Base-by-base conservation (phyloP, 2,113 vertebrate genomes). In the Podiceps cristatus region DNA sequence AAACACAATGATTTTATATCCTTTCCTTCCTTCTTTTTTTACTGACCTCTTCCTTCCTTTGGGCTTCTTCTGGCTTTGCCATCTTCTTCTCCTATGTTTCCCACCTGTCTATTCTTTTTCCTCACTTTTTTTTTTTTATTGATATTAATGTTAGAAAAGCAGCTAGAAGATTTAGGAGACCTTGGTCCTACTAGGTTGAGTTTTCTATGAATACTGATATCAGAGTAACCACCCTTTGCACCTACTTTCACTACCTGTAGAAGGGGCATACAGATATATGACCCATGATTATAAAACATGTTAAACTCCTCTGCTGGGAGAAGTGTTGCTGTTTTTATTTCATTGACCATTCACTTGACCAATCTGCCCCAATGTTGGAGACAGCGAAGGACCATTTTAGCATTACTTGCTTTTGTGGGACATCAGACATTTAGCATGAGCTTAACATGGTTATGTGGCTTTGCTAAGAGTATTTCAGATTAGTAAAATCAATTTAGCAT, bases 351-450 rank as follows among this genome's bases (percentile, higher is more conserved):
- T 49, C 47, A n/a, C 29, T 49, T 69, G 55, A 25, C 16, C 4
- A 0, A 16, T 25, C 37, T 49, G 20, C 23, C 35, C 58, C 37
- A 37, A 17, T 18, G 13, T 2, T 66, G 56, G 50, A 52, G 45
- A 8, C 28, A 45, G 13, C 23, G 78, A 63, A 86, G 60, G 50
- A 75, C 13, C 17, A 27, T 42, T 66, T 79, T 71, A 74, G 35
- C 37, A 44, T 45, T 29, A 49, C 5, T 28, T n/a, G 14, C 5
- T 20, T 23, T 31, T 11, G 13, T 24, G 24, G 15, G 33, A 29
- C 16, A 40, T 55, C 9, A 23, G n/a, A 24, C 15, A 31, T 50
- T 28, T 5, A 18, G 12, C 1, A 0, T 11, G 3, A 77, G 8
- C 19, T 47, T 33, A 2, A 56, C 45, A 49, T 22, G 23, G 4